Conservation (phyloP, 2,888 invertebrate genomes). For the Macrosoma leucophasiata region DNA sequence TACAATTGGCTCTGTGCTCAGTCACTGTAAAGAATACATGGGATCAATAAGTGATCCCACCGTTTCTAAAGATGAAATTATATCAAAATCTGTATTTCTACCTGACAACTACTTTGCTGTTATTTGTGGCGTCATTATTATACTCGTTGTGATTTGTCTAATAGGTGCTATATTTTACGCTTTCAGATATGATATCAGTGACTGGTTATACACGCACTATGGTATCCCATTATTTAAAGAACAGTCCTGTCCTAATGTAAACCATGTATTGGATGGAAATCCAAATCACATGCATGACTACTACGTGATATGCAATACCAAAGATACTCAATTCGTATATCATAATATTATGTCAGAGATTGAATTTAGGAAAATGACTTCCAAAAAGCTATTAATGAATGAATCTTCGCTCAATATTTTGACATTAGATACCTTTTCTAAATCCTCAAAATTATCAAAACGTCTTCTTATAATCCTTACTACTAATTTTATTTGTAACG, state of each 20-base stretch:
- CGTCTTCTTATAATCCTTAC: constrained; percentile 77
- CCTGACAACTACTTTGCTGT: constrained; percentile 85
- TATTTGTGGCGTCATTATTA: constrained; percentile 81
- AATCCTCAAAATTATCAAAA: constrained; percentile 67
- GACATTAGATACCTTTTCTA: constrained; percentile 66
- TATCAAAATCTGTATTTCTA: constrained; percentile 77
- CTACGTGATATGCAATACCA: constrained; percentile 90
- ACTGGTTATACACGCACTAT: constrained; percentile 87
- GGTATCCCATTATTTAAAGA: constrained; percentile 86
- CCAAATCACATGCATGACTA: constrained; percentile 88
- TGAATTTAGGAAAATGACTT: constrained; percentile 80
- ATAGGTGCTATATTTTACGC: constrained; percentile 83
- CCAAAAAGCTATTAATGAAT: constrained; percentile 83
- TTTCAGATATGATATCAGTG: constrained; percentile 84
- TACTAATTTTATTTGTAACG: constrained; percentile 68
- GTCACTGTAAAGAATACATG: constrained; percentile 79
- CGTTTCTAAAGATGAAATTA: constrained; percentile 65
- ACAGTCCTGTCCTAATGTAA: constrained; percentile 76
- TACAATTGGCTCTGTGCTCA: constrained; percentile 70
- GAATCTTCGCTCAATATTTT: constrained; percentile 79
- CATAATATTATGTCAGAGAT: constrained; percentile 82
- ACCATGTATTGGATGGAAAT: constrained; percentile 79
- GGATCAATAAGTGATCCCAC: constrained; percentile 66
- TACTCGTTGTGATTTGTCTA: constrained; percentile 81
- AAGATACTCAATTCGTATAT: constrained; percentile 83